phyloP scores from a whole-genome alignment of 2,797 vertebrate genomes.

The Eulemur albifrons region DNA sequence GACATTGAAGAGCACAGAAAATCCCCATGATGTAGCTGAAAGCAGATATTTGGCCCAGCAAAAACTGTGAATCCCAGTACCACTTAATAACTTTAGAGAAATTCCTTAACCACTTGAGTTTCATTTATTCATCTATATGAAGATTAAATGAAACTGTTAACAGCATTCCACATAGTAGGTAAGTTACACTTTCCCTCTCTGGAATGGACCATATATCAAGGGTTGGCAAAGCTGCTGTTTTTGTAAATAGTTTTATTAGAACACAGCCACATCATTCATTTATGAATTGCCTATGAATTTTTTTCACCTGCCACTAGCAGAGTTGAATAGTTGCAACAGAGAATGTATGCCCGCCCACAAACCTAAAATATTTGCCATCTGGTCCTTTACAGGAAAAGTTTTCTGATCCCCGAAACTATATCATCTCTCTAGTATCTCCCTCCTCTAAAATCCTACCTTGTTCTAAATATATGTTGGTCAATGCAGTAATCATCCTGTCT shows the following conservation, averaged over 20 bases:
- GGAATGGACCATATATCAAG: not conserved
- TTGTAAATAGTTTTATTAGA: not conserved
- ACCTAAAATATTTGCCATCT: conserved; percentile 6
- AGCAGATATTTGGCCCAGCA: conserved; percentile 6
- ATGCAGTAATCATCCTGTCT: not conserved
- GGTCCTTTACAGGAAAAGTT: not conserved
- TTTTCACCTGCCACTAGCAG: not conserved
- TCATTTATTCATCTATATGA: conserved; percentile 15
- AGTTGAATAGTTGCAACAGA: not conserved
- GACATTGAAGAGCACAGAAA: not conserved
- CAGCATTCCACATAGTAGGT: not conserved
- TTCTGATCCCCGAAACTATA: not conserved
- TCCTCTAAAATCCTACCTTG: conserved; percentile 15
- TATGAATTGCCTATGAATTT: not conserved
- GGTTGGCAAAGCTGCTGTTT: not conserved
- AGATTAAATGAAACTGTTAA: conserved; percentile 47
- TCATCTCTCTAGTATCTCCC: not conserved
- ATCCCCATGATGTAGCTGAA: not conserved
- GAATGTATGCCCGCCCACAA: not conserved
- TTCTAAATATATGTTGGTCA: not conserved
- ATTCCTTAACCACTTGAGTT: not conserved
- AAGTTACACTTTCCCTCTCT: conserved; percentile 17
- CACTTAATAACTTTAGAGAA: conserved; percentile 10
- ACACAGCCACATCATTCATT: not conserved
- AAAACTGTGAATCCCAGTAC: not conserved